Conservation (phyloP, 2,797 vertebrate species). For the Scarus forsteni region DNA sequence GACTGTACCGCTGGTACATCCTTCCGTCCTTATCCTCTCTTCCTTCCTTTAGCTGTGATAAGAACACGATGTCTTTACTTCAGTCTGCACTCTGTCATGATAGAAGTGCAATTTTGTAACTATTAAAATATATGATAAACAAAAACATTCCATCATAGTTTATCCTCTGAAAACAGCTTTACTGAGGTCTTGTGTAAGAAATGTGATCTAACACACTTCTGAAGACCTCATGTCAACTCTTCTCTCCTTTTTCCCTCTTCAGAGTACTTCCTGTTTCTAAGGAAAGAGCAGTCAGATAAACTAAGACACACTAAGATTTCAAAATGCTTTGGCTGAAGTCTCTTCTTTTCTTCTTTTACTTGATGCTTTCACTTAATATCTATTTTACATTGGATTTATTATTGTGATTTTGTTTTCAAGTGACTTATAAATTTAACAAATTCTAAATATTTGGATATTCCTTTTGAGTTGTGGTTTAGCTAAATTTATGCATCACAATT, state of each 20-base stretch:
- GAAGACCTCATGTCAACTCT: background rate
- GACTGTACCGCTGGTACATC: background rate
- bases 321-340: background rate
- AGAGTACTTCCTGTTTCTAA: constrained; percentile 6
- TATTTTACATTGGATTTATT: too few relatives aligned
- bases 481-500: too few relatives aligned
- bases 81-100: background rate
- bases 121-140: background rate
- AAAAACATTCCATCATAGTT: background rate
- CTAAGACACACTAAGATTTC: background rate
- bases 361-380: too few relatives aligned
- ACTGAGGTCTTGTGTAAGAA: background rate
- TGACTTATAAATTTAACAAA: too few relatives aligned
- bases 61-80: constrained; percentile 16
- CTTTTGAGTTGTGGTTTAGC: too few relatives aligned
- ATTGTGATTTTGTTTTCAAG: too few relatives aligned
- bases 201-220: background rate
- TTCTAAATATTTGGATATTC: too few relatives aligned
- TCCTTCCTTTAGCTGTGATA: background rate
- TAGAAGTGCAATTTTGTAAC: background rate
- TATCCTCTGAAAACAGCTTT: too few relatives aligned
- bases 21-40: background rate
- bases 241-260: background rate
- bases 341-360: too few relatives aligned
- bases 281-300: constrained; percentile 8